These are phyloP conservation scores for Indri indri DNA, from an alignment of 2,113 vertebrate genomes.

Conservation along the genomic window DNA sequence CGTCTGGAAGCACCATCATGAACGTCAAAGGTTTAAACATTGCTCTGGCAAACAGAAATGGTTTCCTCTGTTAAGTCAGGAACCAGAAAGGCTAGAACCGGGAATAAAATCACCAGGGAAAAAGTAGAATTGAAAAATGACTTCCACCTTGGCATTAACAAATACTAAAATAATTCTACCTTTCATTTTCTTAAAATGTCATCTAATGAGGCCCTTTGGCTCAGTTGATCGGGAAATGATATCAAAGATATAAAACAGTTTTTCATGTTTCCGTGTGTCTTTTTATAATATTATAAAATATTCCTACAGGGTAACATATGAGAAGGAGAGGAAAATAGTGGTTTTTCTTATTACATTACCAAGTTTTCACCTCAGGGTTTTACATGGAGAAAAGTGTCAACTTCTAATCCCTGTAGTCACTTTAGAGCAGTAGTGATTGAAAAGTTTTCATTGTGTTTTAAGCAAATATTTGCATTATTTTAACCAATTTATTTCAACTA, in stretches of 20 bases:
- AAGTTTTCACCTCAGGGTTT: not conserved
- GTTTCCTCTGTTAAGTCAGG: not conserved
- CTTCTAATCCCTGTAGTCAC: not conserved
- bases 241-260: not conserved
- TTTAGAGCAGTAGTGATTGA: not conserved
- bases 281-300: not conserved
- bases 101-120: not conserved
- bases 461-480: not conserved
- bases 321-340: not conserved
- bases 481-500: not conserved
- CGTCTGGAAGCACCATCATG: fast-evolving
- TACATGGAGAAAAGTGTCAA: not conserved
- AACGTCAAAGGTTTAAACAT: not conserved
- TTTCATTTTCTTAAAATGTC: not conserved
- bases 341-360: not conserved
- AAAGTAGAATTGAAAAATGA: not conserved
- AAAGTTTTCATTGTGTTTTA: not conserved
- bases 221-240: not conserved
- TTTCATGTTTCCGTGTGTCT: not conserved
- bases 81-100: not conserved
- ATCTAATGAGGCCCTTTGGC: not conserved
- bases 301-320: not conserved
- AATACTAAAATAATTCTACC: not conserved
- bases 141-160: not conserved
- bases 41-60: not conserved